phyloP scores from a whole-genome alignment of 2,113 vertebrate genomes.

The Morone chrysops region DNA sequence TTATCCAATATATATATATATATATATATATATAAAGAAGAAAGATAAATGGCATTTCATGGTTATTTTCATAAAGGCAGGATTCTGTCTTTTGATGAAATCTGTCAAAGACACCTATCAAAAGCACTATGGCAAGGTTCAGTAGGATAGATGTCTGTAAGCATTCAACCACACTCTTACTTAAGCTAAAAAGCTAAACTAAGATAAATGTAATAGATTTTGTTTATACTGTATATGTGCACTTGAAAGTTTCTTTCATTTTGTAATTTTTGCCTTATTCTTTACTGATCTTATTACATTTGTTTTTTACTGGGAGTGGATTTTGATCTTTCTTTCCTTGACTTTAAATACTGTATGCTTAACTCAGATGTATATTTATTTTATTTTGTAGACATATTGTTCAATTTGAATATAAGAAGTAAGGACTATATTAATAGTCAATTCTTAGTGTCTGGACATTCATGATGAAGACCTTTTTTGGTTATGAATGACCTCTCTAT shows the following conservation, averaged over 20 bases:
- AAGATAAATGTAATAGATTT: not conserved
- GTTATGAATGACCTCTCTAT: slow-evolving; percentile 12
- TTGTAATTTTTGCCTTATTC: not conserved
- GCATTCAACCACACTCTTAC: not conserved
- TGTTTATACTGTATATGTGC: not conserved
- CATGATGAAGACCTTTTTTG: not conserved
- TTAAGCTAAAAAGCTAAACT: not conserved
- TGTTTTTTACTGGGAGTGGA: not conserved
- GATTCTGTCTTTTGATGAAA: not conserved
- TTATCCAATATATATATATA: fast-evolving
- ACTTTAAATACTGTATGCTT: not conserved
- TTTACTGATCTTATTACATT: not conserved
- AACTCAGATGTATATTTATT: not conserved
- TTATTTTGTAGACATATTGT: not conserved
- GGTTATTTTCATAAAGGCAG: not conserved
- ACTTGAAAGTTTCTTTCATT: too few species aligned
- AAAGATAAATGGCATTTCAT: not conserved
- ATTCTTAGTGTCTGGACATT: not conserved
- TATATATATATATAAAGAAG: too few species aligned
- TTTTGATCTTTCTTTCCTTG: not conserved
- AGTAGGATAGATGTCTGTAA: not conserved
- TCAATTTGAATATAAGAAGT: not conserved
- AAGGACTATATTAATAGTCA: not conserved
- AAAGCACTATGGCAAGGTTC: not conserved
- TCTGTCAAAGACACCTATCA: not conserved